phyloP scores from a whole-genome alignment of 1,140 invertebrate genomes.

The Sinonovacula constricta region DNA sequence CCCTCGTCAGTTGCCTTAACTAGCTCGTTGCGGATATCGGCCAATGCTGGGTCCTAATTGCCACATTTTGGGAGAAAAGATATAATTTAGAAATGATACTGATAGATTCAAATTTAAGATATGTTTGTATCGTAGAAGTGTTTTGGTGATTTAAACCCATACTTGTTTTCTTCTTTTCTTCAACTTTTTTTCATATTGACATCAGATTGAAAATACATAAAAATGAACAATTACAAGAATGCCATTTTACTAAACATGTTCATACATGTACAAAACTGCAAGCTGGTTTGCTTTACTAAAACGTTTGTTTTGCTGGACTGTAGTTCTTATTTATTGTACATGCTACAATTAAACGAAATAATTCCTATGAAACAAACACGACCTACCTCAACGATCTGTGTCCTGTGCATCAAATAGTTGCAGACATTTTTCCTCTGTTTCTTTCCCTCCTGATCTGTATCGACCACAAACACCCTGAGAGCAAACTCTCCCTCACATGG shows the following conservation, averaged over 20 bases:
- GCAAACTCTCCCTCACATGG: constrained; percentile 58
- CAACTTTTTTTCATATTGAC: too few species aligned
- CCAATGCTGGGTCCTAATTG: constrained; percentile 43
- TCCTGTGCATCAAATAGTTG: constrained; percentile 54
- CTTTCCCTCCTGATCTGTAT: constrained; percentile 27
- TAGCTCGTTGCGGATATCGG: constrained; percentile 46
- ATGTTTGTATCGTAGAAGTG: not conserved
- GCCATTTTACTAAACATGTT: too few species aligned
- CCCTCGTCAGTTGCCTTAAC: constrained; percentile 37
- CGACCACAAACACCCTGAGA: constrained; percentile 52
- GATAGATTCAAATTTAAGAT: not conserved
- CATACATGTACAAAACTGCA: too few species aligned
- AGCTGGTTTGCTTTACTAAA: too few species aligned
- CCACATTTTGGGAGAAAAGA: not conserved
- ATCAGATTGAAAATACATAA: too few species aligned
- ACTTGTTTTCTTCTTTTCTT: too few species aligned
- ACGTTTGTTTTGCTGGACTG: too few species aligned
- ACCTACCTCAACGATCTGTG: constrained; percentile 55
- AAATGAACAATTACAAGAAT: too few species aligned
- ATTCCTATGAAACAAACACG: too few species aligned
- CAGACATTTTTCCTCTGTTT: constrained; percentile 52
- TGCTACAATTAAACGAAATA: too few species aligned
- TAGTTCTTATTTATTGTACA: too few species aligned
- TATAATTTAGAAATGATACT: not conserved
- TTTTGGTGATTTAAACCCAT: too few species aligned